Evolutionary conservation across 2,888 invertebrate genomes (phyloP).

Genomic region (Athripsodes cinereus): DNA sequence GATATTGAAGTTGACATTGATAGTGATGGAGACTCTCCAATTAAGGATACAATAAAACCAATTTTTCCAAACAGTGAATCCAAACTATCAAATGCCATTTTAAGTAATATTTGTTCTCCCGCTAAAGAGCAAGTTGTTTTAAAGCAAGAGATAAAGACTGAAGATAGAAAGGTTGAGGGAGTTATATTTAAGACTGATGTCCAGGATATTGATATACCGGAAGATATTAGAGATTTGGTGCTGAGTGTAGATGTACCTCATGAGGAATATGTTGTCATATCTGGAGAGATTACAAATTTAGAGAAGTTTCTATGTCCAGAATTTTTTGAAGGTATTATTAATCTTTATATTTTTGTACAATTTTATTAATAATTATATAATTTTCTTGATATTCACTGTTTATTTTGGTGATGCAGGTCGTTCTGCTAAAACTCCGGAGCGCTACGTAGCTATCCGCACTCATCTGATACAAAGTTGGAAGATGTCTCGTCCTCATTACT

Average conservation of each 20-base stretch:
- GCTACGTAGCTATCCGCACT: conserved; percentile 54
- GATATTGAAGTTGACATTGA: conserved; percentile 58
- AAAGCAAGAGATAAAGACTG: conserved; percentile 14
- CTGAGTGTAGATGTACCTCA: conserved; percentile 41
- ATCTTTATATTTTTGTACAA: no score
- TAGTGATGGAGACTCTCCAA: conserved; percentile 39
- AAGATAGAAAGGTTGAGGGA: conserved; percentile 10
- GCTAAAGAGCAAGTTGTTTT: conserved; percentile 25
- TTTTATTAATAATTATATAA: not conserved
- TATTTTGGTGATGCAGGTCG: conserved; percentile 33
- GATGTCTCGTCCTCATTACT: conserved; percentile 46
- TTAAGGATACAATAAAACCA: not conserved
- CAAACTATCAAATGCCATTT: not conserved
- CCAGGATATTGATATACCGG: conserved; percentile 14
- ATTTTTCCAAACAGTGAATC: not conserved
- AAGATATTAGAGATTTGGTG: conserved; percentile 29
- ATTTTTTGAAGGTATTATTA: conserved; percentile 45
- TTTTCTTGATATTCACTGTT: not conserved
- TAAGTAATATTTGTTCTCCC: not conserved
- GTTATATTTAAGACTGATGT: not conserved
- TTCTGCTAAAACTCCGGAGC: conserved; percentile 48
- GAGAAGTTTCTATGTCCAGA: conserved; percentile 51
- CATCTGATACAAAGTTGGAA: conserved; percentile 53
- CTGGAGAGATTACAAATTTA: conserved; percentile 41
- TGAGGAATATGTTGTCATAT: conserved; percentile 38